A percentile compares a stretch with the other conserved stretches of the same genome.
phyloP scores from a whole-genome alignment of 2,888 invertebrate species.

The Plagodis pulveraria region DNA sequence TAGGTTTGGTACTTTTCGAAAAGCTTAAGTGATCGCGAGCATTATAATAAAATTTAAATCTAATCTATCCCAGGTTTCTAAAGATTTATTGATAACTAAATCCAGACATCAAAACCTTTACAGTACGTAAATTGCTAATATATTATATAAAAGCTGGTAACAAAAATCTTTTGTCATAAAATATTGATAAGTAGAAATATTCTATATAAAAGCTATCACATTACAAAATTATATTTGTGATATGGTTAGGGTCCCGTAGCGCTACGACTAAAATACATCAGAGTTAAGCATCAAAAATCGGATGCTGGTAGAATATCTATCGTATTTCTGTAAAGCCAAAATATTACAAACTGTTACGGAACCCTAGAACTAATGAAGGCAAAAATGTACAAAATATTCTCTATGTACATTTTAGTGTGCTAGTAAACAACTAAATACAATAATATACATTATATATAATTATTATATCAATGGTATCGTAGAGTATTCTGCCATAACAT shows the following conservation, averaged over 20 bases:
- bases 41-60: too few relatives aligned
- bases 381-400: slow-evolving; percentile 51
- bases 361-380: slow-evolving; percentile 43
- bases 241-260: slow-evolving; percentile 43
- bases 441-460: slow-evolving; percentile 10
- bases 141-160: slow-evolving; percentile 52
- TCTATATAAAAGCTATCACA: slow-evolving; percentile 48
- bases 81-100: too few relatives aligned
- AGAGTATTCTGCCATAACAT: slow-evolving; percentile 2
- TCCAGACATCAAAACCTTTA: slow-evolving; percentile 21
- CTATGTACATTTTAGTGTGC: slow-evolving; percentile 37
- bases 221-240: slow-evolving; percentile 43
- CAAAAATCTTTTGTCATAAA: slow-evolving; percentile 50
- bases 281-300: slow-evolving; percentile 34
- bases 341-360: slow-evolving; percentile 29
- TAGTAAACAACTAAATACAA: slow-evolving; percentile 27
- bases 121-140: slow-evolving; percentile 37
- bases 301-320: slow-evolving; percentile 30
- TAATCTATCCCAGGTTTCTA: too few relatives aligned
- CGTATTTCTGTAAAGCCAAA: slow-evolving; percentile 17
- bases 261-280: slow-evolving; percentile 31
- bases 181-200: slow-evolving; percentile 47
- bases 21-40: too few relatives aligned
- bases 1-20: too few relatives aligned
- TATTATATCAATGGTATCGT: slow-evolving; percentile 15